Base-by-base conservation (phyloP, 2,113 vertebrate genomes). In the Heterotilapia buettikoferi region DNA sequence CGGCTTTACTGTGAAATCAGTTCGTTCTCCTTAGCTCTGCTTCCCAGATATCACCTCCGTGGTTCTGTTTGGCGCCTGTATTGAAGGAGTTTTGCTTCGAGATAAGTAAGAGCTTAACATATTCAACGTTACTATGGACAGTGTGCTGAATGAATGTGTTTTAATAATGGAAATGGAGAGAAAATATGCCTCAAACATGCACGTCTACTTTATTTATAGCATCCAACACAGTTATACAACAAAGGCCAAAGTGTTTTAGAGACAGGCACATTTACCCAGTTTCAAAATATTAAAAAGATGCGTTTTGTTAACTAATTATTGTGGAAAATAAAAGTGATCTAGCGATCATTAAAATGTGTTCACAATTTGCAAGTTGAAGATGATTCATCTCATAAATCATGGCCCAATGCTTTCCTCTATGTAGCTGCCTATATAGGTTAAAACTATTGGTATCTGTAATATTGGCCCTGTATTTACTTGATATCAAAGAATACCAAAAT, bases 71-170 rank as follows among this genome's bases (percentile, higher is more conserved):
- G 98, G 98, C 7, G 98, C 97, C 86, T 98, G 98, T 93, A 99
- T 99, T 13, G 98, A 99, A 91, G 97, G 98, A n/a, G 98, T 98
- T 84, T 93, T 99, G 86, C 92, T 99, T 66, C 97, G 98, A 94
- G 98, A 99, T 94, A 99, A 99, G 98, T 99, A 96, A 91, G 98
- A 79, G 13, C 33, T 84, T 3, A 52, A 40, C 13, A 19, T 40
- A 19, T 79, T 33, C 61, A 66, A 87, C 14, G 10, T 50, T 38
- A 7, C 3, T n/a, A 19, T 50, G 1, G 3, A 45, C 12, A 8
- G 12, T 19, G 29, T 52, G 63, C 19, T 40, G 16, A 38, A 53
- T 43, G 38, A 21, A 24, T 71, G 66, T 71, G 13, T 73, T 73
- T 26, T 73, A 26, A 73, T 73, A 45, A 45, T 43, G 66, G n/a